These are phyloP conservation scores for Dascyllus trimaculatus DNA, from an alignment of 2,113 vertebrate species.

Conservation along the genomic window DNA sequence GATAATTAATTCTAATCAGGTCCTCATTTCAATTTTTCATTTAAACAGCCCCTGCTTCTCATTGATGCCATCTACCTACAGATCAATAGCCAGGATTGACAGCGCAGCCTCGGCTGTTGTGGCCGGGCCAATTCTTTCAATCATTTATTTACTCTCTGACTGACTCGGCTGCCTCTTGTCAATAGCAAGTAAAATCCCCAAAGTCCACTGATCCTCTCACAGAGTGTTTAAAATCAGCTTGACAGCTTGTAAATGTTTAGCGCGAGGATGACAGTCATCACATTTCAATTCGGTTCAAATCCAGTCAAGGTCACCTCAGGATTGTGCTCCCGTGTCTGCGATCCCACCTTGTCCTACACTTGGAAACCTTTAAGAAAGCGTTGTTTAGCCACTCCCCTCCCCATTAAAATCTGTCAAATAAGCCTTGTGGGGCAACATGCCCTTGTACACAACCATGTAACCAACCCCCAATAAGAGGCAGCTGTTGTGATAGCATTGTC, in stretches of 20 bases:
- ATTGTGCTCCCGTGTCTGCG: constrained; percentile 26
- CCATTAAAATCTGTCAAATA: constrained; percentile 43
- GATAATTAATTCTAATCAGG: constrained; percentile 68
- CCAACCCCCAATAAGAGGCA: constrained; percentile 29
- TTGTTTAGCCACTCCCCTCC: neutral
- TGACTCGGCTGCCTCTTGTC: constrained; percentile 77
- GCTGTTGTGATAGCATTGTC: constrained; percentile 53
- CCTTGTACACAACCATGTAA: constrained; percentile 46
- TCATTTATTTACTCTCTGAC: constrained; percentile 85
- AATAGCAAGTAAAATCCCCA: constrained; percentile 67
- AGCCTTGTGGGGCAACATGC: constrained; percentile 15
- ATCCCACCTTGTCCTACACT: constrained; percentile 30
- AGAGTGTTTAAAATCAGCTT: constrained; percentile 74
- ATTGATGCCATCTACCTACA: constrained; percentile 69
- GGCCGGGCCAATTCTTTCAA: constrained; percentile 79
- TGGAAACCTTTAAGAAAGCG: constrained; percentile 17
- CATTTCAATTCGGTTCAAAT: constrained; percentile 47
- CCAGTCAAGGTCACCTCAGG: constrained; percentile 61
- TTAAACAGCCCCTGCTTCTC: constrained; percentile 69
- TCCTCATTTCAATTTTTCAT: constrained; percentile 66
- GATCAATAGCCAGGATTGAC: constrained; percentile 82
- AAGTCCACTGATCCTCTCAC: constrained; percentile 56
- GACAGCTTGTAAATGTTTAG: constrained; percentile 69
- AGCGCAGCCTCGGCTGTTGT: constrained; percentile 69
- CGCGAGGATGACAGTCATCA: constrained; percentile 38